Evolutionary conservation across 1,140 invertebrate genomes (phyloP).

Genomic region (Drosophila mojavensis): DNA sequence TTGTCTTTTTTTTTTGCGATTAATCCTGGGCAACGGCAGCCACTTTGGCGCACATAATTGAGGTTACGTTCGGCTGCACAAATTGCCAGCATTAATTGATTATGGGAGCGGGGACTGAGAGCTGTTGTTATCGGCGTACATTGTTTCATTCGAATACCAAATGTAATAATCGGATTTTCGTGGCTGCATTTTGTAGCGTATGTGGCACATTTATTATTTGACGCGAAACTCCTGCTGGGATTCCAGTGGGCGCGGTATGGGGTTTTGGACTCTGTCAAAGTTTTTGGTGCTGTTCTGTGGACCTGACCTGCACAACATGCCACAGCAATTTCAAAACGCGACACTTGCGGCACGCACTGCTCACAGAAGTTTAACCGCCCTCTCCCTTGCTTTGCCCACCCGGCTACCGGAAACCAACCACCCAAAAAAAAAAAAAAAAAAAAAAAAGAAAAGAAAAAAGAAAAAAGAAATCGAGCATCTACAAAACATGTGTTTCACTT

Average conservation of each 20-base stretch:
- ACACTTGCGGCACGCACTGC: slow-evolving; percentile 46
- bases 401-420: slow-evolving; percentile 57
- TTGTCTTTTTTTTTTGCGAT: slow-evolving; percentile 53
- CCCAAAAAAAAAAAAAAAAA: slow-evolving; percentile 45
- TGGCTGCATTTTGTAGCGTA: slow-evolving; percentile 63
- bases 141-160: slow-evolving; percentile 31
- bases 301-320: slow-evolving; percentile 64
- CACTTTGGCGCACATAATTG: slow-evolving; percentile 81
- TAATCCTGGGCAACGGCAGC: slow-evolving; percentile 67
- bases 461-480: slow-evolving; percentile 38
- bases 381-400: not conserved
- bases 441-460: slow-evolving; percentile 29
- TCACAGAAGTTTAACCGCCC: slow-evolving; percentile 47
- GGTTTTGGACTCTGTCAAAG: slow-evolving; percentile 23
- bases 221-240: slow-evolving; percentile 20
- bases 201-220: slow-evolving; percentile 71
- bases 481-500: slow-evolving; percentile 59
- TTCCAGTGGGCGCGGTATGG: not conserved
- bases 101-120: slow-evolving; percentile 30
- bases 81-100: slow-evolving; percentile 82
- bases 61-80: slow-evolving; percentile 78
- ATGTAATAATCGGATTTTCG: slow-evolving; percentile 76
- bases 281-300: slow-evolving; percentile 20
- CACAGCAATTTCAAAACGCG: slow-evolving; percentile 48
- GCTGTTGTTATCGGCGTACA: slow-evolving; percentile 7